phyloP scores from a whole-genome alignment of 2,797 vertebrate species.

The Hipposideros larvatus region DNA sequence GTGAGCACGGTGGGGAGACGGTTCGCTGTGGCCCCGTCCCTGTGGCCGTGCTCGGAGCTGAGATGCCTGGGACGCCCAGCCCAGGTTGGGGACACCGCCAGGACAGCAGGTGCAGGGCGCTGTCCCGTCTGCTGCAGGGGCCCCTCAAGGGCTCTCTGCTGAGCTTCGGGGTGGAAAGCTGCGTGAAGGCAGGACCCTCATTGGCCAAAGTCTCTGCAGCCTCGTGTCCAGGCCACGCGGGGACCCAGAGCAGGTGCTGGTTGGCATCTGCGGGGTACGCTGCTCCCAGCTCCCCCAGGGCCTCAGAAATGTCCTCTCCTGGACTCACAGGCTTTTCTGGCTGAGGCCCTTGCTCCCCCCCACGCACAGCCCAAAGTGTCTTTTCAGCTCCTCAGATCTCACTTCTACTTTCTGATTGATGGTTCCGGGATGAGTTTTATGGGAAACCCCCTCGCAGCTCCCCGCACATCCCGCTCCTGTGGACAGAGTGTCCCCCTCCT shows the following conservation, averaged over 20 bases:
- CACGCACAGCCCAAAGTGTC: conserved; percentile 39
- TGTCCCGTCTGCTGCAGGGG: accelerated
- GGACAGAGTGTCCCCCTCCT: conserved; percentile 51
- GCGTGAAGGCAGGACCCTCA: accelerated
- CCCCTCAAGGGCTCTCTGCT: accelerated
- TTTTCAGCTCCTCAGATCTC: conserved; percentile 64
- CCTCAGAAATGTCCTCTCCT: background rate
- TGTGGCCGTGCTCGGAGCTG: background rate
- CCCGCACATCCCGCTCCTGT: background rate
- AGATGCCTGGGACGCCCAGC: background rate
- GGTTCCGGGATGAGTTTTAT: conserved; percentile 60
- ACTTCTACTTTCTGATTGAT: conserved; percentile 77
- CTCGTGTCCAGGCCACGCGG: accelerated
- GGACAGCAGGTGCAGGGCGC: too few relatives aligned
- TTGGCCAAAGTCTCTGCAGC: background rate
- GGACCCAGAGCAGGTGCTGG: accelerated
- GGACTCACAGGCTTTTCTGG: conserved; percentile 73
- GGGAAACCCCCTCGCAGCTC: conserved; percentile 53
- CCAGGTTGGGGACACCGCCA: background rate
- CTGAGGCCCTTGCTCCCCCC: conserved; percentile 64
- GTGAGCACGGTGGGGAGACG: accelerated
- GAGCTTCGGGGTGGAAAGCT: accelerated
- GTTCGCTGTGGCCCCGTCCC: accelerated
- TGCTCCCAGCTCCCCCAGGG: background rate
- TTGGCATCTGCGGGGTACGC: accelerated